These are phyloP conservation scores for Selenia dentaria DNA, from an alignment of 2,888 invertebrate species.

Conservation along the genomic window DNA sequence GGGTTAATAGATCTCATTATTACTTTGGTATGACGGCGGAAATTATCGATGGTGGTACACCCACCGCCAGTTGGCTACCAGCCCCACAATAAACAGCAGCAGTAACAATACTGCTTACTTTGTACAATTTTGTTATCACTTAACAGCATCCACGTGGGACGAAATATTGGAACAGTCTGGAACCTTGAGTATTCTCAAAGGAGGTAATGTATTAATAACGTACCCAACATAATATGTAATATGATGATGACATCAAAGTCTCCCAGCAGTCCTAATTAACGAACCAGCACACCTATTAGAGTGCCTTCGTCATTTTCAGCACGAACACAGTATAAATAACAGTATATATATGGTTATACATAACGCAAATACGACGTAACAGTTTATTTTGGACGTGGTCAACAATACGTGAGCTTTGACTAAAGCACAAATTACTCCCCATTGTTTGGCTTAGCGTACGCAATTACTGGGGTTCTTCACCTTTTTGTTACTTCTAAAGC, in stretches of 20 bases:
- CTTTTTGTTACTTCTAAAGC: not conserved
- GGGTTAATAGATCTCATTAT: no score
- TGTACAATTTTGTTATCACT: no score
- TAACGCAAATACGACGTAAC: conserved; percentile 3
- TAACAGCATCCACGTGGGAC: no score
- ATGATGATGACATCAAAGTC: conserved; percentile 6
- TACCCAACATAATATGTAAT: no score
- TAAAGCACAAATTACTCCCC: conserved; percentile 9
- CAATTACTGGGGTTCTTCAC: conserved; percentile 19
- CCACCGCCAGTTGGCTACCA: no score
- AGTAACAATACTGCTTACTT: no score
- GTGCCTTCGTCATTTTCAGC: conserved; percentile 10
- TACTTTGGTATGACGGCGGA: no score
- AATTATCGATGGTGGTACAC: no score
- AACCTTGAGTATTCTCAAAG: no score
- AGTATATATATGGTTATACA: not conserved
- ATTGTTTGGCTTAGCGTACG: conserved; percentile 21
- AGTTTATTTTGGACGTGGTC: conserved; percentile 7
- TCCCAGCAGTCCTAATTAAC: conserved; percentile 5
- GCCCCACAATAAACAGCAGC: no score
- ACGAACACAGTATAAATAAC: conserved; percentile 1
- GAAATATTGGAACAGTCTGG: no score
- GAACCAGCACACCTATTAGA: conserved; percentile 7
- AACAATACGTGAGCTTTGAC: conserved; percentile 6
- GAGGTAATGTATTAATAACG: no score